phyloP scores from a whole-genome alignment of 2,888 invertebrate genomes.

The Sminthurinus aureus region DNA sequence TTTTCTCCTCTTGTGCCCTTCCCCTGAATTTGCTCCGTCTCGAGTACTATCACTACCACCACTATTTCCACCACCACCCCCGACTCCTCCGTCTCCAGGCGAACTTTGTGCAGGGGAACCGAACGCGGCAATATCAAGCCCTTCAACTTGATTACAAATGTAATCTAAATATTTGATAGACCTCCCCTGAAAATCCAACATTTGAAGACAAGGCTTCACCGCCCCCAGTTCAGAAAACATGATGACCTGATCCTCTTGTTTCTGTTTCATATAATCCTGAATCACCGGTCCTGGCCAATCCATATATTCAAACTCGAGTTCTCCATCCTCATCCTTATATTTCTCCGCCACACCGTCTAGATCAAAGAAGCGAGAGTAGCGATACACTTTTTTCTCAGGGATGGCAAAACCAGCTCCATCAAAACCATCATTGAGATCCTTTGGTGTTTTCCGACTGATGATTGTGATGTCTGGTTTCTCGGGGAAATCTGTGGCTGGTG shows the following conservation, averaged over 20 bases:
- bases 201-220: slow-evolving; percentile 23
- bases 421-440: slow-evolving; percentile 11
- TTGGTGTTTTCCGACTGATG: neutral
- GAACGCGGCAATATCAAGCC: slow-evolving; percentile 15
- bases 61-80: neutral
- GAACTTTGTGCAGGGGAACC: neutral
- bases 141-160: slow-evolving; percentile 25
- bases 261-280: neutral
- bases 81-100: neutral
- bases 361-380: neutral
- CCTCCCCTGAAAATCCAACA: slow-evolving; percentile 27
- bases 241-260: neutral
- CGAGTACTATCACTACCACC: too few relatives aligned
- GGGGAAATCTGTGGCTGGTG: neutral
- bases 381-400: neutral
- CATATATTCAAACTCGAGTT: slow-evolving; percentile 9
- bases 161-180: slow-evolving; percentile 23
- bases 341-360: neutral
- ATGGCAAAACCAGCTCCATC: neutral
- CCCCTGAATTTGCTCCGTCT: too few relatives aligned
- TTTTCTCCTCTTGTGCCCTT: neutral
- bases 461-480: neutral
- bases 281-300: slow-evolving; percentile 26
- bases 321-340: slow-evolving; percentile 16
- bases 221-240: neutral